Evolutionary conservation across 2,113 vertebrate species (phyloP).

Genomic region (Pelvicachromis taeniatus): DNA sequence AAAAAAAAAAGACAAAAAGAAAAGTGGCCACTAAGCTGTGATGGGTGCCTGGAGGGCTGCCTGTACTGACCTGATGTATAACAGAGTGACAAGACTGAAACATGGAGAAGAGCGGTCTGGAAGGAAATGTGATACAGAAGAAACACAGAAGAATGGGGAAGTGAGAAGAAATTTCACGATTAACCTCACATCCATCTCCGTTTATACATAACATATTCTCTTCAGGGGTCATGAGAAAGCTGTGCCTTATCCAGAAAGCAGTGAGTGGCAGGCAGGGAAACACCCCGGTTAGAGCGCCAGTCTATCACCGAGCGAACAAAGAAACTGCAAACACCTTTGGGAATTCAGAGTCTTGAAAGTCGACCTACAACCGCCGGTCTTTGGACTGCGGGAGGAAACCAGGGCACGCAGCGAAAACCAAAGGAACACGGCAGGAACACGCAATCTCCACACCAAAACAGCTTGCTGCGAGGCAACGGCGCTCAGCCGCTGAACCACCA

Average conservation of each 20-base stretch:
- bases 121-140: not conserved
- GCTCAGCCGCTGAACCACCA: not conserved
- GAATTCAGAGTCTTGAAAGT: slow-evolving; percentile 24
- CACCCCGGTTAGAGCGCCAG: not conserved
- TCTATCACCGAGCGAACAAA: slow-evolving; percentile 24
- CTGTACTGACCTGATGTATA: slow-evolving; percentile 25
- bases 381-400: slow-evolving; percentile 6
- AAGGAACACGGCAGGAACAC: not conserved
- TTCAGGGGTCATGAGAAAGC: slow-evolving; percentile 19
- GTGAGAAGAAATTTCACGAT: not conserved
- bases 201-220: not conserved
- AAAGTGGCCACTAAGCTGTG: slow-evolving; percentile 12
- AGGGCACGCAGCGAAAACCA: not conserved
- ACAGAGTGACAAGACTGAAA: not conserved
- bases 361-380: not conserved
- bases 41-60: slow-evolving; percentile 17
- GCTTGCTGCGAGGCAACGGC: not conserved
- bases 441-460: not conserved
- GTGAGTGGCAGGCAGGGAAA: slow-evolving; percentile 11
- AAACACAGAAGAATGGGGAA: not conserved
- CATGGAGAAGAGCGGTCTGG: not conserved
- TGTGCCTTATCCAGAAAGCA: slow-evolving; percentile 20
- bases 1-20: not conserved
- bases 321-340: slow-evolving; percentile 15
- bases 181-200: not conserved